A percentile compares a stretch with the other conserved stretches of the same genome.
phyloP scores from a whole-genome alignment of 2,888 invertebrate species.

The Lycaena phlaeas region DNA sequence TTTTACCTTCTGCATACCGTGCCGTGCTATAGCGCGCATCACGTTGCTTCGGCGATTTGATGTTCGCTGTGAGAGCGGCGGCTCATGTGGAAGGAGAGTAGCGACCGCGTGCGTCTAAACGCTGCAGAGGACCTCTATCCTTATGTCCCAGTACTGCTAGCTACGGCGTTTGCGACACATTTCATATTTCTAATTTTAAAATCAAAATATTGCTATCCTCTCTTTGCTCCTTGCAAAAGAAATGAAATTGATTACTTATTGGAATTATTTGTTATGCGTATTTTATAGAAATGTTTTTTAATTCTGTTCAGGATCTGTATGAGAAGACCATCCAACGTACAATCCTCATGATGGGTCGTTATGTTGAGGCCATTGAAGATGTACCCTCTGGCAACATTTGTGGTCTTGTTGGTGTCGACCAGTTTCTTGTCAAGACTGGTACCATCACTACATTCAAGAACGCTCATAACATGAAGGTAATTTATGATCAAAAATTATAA shows the following conservation, averaged over 20 bases:
- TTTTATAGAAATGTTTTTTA: background rate
- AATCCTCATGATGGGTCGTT: constrained; percentile 99
- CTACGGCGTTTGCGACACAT: constrained; percentile 73
- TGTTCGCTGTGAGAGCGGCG: constrained; percentile 31
- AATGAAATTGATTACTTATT: too few species aligned
- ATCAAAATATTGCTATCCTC: background rate
- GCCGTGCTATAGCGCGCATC: constrained; percentile 39
- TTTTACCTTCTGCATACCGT: constrained; percentile 33
- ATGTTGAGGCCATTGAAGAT: constrained; percentile 99
- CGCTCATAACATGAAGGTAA: constrained; percentile 96
- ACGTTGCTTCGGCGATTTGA: constrained; percentile 43
- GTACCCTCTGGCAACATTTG: constrained; percentile 99
- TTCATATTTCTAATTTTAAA: constrained; percentile 9
- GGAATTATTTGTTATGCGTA: too few species aligned
- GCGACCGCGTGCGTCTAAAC: constrained; percentile 65
- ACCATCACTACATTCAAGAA: constrained; percentile 99
- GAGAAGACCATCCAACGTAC: constrained; percentile 99
- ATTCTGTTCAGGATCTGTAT: constrained; percentile 83
- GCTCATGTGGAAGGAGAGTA: constrained; percentile 73
- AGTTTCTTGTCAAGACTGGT: constrained; percentile 99
- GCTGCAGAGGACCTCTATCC: constrained; percentile 86
- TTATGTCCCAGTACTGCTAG: constrained; percentile 81
- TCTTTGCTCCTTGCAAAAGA: too few species aligned
- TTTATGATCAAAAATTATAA: too few species aligned
- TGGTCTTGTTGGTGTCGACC: constrained; percentile 99